Evolutionary conservation across 1,140 invertebrate species (phyloP).

Genomic region (Heliothis subflexa): DNA sequence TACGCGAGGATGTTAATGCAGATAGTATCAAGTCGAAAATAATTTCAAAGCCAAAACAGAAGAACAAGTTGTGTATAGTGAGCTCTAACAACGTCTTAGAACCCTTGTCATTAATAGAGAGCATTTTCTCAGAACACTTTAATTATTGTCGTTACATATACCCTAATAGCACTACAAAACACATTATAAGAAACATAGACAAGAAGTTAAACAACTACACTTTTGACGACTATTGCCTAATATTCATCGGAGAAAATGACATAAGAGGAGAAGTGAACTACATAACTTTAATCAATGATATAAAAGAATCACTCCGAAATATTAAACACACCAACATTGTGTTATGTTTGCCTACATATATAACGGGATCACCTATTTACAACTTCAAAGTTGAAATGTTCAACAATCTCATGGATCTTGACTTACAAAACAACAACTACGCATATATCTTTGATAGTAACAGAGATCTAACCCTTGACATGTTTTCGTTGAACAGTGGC

Average conservation of each 20-base stretch:
- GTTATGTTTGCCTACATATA: slow-evolving; percentile 6
- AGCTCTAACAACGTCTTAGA: neutral
- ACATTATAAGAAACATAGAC: neutral
- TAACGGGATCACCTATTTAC: neutral
- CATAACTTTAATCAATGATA: neutral
- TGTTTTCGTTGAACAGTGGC: slow-evolving; percentile 7
- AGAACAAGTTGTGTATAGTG: neutral
- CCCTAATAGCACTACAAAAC: slow-evolving; percentile 4
- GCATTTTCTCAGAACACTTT: neutral
- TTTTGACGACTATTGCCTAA: neutral
- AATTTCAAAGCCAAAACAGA: neutral
- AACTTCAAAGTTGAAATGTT: slow-evolving; percentile 15
- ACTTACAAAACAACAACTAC: slow-evolving; percentile 9
- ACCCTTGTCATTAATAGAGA: slow-evolving; percentile 2
- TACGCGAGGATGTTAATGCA: neutral
- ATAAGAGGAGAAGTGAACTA: neutral
- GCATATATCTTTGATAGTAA: slow-evolving; percentile 17
- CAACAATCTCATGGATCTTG: slow-evolving; percentile 5
- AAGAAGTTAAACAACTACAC: neutral
- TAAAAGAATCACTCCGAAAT: neutral
- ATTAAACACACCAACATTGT: slow-evolving; percentile 9
- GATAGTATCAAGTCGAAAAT: neutral
- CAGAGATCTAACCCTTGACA: neutral
- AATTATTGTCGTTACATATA: neutral
- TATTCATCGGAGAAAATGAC: slow-evolving; percentile 12